Percentiles rank a stretch among this genome's conserved stretches.
phyloP scores from a whole-genome alignment of 2,797 vertebrate genomes.

The Takifugu rubripes region DNA sequence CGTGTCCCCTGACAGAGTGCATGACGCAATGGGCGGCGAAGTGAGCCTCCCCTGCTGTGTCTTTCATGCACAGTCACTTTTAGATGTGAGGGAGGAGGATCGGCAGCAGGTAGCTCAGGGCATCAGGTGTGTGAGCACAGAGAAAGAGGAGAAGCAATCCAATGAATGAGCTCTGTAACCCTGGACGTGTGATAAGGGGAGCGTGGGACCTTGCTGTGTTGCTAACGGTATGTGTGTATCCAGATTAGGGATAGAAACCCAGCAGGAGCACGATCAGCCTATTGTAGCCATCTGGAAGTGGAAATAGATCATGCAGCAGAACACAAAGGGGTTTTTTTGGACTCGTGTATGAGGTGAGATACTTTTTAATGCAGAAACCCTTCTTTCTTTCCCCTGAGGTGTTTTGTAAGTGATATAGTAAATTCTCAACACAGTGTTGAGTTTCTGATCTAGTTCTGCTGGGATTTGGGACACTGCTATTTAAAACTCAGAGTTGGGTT shows the following conservation, averaged over 20 bases:
- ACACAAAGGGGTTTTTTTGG: conserved; percentile 36
- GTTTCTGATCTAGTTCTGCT: not conserved
- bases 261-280: conserved; percentile 11
- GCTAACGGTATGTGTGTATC: conserved; percentile 34
- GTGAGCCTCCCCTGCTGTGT: conserved; percentile 52
- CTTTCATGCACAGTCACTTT: conserved; percentile 49
- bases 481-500: not conserved
- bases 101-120: conserved; percentile 23
- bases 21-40: conserved; percentile 61
- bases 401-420: too few relatives aligned
- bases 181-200: conserved; percentile 38
- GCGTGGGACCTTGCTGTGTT: conserved; percentile 16
- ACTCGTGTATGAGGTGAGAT: conserved; percentile 64
- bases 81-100: conserved; percentile 29
- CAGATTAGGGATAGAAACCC: conserved; percentile 22
- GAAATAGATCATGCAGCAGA: conserved; percentile 19
- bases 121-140: conserved; percentile 57
- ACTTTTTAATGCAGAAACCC: not conserved
- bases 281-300: conserved; percentile 14
- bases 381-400: too few relatives aligned
- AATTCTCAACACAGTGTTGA: not conserved
- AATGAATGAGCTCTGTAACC: conserved; percentile 30
- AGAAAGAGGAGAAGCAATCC: conserved; percentile 43
- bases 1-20: conserved; percentile 58
- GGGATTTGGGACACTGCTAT: not conserved